phyloP scores from a whole-genome alignment of 2,888 invertebrate genomes.

The Luperina nickerlii region DNA sequence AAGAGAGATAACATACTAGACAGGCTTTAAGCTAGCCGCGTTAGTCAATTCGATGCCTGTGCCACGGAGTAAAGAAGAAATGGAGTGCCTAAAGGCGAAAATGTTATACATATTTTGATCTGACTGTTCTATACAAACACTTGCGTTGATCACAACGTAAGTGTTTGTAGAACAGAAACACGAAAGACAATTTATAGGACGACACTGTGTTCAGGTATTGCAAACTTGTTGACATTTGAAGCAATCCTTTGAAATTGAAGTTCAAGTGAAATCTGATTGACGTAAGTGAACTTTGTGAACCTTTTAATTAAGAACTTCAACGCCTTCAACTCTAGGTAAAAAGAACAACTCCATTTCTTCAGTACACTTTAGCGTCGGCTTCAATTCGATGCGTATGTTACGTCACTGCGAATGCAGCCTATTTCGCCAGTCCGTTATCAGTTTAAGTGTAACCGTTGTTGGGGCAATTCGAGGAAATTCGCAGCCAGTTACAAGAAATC shows the following conservation, averaged over 20 bases:
- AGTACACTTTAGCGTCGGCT: slow-evolving; percentile 4
- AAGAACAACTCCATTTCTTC: slow-evolving; percentile 11
- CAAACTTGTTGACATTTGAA: background rate
- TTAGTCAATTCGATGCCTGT: slow-evolving; percentile 40
- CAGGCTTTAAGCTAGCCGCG: slow-evolving; percentile 30
- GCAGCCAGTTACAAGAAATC: slow-evolving; percentile 40
- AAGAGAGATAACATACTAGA: slow-evolving; percentile 44
- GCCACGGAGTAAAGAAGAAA: slow-evolving; percentile 3
- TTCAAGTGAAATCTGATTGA: background rate
- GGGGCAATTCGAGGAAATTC: slow-evolving; percentile 49
- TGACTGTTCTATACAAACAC: background rate
- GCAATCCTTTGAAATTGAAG: background rate
- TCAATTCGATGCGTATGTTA: slow-evolving; percentile 35
- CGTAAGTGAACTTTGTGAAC: background rate
- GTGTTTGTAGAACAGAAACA: background rate
- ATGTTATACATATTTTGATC: background rate
- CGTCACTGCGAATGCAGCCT: slow-evolving; percentile 43
- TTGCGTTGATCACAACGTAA: no score
- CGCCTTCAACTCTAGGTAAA: background rate
- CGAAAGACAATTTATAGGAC: background rate
- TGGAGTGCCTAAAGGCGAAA: background rate
- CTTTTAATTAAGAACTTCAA: background rate
- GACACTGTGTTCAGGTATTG: background rate
- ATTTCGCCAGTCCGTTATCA: slow-evolving; percentile 37
- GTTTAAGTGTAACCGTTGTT: slow-evolving; percentile 32